Evolutionary conservation across 2,113 vertebrate genomes (phyloP), one percentile per base, ranked within the genome.

Genomic region (Daphoenositta chrysoptera): DNA sequence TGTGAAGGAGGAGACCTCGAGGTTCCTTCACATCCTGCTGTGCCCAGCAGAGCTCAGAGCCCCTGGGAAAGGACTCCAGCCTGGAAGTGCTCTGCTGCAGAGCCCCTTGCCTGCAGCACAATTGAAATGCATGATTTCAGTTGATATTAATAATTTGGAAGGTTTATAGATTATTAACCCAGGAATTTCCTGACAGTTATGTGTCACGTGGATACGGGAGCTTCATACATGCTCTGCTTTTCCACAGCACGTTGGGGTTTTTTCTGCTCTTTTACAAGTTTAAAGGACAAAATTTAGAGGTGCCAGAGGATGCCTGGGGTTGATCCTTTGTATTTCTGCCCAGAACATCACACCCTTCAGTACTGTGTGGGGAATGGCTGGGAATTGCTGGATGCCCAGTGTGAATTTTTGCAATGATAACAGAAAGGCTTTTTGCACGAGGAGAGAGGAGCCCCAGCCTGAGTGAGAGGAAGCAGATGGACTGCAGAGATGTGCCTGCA

Each of bases 21-120:
- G 35, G 28, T 57, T 3, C 1, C 13, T 44, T 44, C 44, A 7
- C 4, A 1, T 0, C 1, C 39, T 50, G 30, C 31, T 47, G 26
- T 15, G 21, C 44, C 40, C 86, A 61, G 60, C 28, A 40, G 73
- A 57, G 37, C 54, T 47, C 58, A 21, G 60, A 56, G n/a, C 12
- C 2, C 0, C 3, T 31, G 54, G 28, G 39, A 63, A 57, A 50
- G 42, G 50, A 17, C 23, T 48, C 6, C 48, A 15, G 37, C 15
- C 28, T n/a, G 64, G 31, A 39, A 8, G 3, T 58, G n/a, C 44
- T 85, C 57, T 60, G 40, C 33, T 35, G 40, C n/a, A 70, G 57
- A 87, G 58, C 40, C n/a, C 26, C 28, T 66, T 37, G 70, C 54
- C 45, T 90, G 65, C 45, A 40, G 31, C 4, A 19, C 19, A 3